Evolutionary conservation across 2,113 vertebrate species (phyloP).

Genomic region (Cottus gobio): DNA sequence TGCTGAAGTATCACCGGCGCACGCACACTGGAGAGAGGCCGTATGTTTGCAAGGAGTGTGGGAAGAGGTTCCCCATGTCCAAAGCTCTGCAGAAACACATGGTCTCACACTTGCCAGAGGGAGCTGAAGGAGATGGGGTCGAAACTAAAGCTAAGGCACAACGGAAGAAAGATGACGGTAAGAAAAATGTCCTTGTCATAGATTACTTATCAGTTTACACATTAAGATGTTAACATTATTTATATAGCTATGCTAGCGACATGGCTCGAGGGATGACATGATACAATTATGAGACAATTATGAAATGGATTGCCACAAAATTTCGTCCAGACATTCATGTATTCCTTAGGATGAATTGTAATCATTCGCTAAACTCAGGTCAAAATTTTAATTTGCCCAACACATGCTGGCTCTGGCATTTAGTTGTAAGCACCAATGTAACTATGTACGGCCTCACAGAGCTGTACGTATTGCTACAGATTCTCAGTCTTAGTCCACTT

Average conservation of each 20-base stretch:
- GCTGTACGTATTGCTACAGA: not conserved
- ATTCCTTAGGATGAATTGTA: not conserved
- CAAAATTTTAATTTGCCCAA: not conserved
- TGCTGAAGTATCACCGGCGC: conserved; percentile 87
- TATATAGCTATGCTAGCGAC: not conserved
- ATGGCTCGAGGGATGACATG: no score
- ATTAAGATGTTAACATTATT: not conserved
- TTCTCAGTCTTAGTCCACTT: not conserved
- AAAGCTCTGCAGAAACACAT: conserved; percentile 79
- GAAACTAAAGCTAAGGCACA: conserved; percentile 28
- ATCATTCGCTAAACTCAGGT: not conserved
- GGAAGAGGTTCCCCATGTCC: conserved; percentile 78
- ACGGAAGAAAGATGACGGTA: conserved; percentile 67
- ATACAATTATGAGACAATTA: no score
- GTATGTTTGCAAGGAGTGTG: conserved; percentile 83
- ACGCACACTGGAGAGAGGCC: conserved; percentile 83
- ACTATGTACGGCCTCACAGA: not conserved
- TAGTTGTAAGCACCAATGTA: not conserved
- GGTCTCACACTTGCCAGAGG: conserved; percentile 66
- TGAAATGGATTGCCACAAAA: not conserved
- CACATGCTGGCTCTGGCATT: not conserved
- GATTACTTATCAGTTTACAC: not conserved
- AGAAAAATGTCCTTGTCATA: conserved; percentile 23
- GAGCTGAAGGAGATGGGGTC: conserved; percentile 21
- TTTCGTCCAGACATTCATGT: not conserved